phyloP scores from a whole-genome alignment of 2,888 invertebrate genomes.

The Euclidia mi region DNA sequence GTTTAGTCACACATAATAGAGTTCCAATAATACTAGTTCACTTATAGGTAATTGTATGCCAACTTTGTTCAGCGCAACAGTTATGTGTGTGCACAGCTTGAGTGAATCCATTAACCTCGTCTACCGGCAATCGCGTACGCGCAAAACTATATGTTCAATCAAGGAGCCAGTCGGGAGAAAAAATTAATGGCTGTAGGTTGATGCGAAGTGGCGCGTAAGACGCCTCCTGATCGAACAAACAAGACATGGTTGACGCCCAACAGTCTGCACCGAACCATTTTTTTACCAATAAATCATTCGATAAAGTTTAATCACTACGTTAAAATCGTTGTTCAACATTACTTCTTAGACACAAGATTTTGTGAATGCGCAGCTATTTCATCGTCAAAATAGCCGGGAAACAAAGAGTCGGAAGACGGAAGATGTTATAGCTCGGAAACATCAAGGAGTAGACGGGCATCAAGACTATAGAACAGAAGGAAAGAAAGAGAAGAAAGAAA shows the following conservation, averaged over 20 bases:
- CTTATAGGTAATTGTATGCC: slow-evolving; percentile 19
- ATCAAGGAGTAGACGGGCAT: too few species aligned
- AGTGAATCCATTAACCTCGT: slow-evolving; percentile 40
- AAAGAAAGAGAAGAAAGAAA: too few species aligned
- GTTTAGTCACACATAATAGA: slow-evolving; percentile 1
- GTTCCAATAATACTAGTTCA: slow-evolving; percentile 17
- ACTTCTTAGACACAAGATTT: too few species aligned
- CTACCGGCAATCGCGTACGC: slow-evolving; percentile 32
- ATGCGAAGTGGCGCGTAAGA: slow-evolving; percentile 63
- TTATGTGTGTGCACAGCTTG: slow-evolving; percentile 30
- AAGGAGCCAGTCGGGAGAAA: slow-evolving; percentile 42
- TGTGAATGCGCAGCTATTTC: too few species aligned
- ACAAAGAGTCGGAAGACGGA: too few species aligned
- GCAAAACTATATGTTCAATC: slow-evolving; percentile 35
- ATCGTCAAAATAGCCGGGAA: too few species aligned
- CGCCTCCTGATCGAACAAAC: slow-evolving; percentile 52
- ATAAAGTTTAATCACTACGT: too few species aligned
- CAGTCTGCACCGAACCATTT: not conserved
- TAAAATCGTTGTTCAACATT: too few species aligned
- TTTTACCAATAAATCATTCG: too few species aligned
- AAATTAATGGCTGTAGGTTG: slow-evolving; percentile 60
- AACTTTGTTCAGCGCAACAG: slow-evolving; percentile 33
- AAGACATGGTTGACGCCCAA: slow-evolving; percentile 53
- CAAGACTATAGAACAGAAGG: too few species aligned
- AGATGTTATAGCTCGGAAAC: too few species aligned